Percentiles rank a stretch among this genome's conserved stretches.
Evolutionary conservation across 2,797 vertebrate species (phyloP).

Genomic region (Glossophaga mutica): DNA sequence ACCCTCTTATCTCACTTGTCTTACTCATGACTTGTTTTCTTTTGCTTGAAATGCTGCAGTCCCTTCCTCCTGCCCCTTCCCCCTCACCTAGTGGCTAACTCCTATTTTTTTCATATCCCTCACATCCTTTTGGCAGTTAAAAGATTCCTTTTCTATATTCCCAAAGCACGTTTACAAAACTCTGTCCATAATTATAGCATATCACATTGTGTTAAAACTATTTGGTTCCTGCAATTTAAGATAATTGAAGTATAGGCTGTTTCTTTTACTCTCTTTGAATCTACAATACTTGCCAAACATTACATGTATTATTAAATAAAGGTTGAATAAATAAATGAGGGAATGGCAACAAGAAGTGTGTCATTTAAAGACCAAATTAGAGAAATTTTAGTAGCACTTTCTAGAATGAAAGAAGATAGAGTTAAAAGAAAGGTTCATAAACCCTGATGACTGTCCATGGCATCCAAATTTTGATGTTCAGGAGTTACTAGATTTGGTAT

Average conservation of each 20-base stretch:
- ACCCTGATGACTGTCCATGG: not conserved
- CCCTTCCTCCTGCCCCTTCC: not conserved
- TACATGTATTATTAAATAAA: not conserved
- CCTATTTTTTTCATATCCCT: not conserved
- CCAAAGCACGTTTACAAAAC: not conserved
- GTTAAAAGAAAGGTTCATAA: not conserved
- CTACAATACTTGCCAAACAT: not conserved
- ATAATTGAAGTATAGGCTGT: not conserved
- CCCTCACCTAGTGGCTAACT: not conserved
- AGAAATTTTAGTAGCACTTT: not conserved
- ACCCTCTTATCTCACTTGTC: not conserved
- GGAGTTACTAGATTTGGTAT: not conserved
- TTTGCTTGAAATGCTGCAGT: not conserved
- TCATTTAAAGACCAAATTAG: not conserved
- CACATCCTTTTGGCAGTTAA: not conserved
- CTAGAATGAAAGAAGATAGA: conserved; percentile 20
- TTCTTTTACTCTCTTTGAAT: not conserved
- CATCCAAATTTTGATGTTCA: not conserved
- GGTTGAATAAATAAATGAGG: not conserved
- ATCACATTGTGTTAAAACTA: not conserved
- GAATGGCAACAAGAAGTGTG: not conserved
- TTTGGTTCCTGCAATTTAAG: not conserved
- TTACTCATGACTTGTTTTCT: not conserved
- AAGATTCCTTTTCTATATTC: not conserved
- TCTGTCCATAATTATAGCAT: not conserved